Base-by-base conservation (phyloP, 2,888 invertebrate species). In the Proisotoma minuta region DNA sequence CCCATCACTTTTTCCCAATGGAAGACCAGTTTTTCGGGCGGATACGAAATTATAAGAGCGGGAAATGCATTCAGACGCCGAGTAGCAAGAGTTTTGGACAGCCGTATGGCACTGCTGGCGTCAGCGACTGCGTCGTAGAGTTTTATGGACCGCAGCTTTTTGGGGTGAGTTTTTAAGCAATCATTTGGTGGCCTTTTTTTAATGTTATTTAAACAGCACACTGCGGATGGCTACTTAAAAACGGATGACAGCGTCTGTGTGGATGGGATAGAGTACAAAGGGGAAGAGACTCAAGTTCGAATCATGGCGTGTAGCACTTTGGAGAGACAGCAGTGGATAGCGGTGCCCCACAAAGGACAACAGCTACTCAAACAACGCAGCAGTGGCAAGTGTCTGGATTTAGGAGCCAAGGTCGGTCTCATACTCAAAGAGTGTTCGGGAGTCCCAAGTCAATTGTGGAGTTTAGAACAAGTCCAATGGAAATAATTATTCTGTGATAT, bases 1-100 rank as follows among this genome's bases (percentile, higher is more conserved):
- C 95, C 0, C 90, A 96, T 76, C 89, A 98, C 76, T 98, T 96
- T 77, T 89, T 98, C 75, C 98, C 98, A 0, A 87, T 85, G 27
- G 83, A 87, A 1, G 87, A 88, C 71, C 82, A 91, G 68, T 91
- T 92, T 80, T 92, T 98, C 76, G 98, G 97, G 34, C 86, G 89
- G 80, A 92, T 94, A 70, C 76, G 81, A 56, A 82, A 86, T 75
- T 75, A 80, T 22, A 77, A 78, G 20, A 78, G 78, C 10, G 78
- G 78, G 18, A 79, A 82, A 74, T 88, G 88, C 75, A 76, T 88
- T 8, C 84, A 85, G 75, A 84, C 84, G 73, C 84, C 86, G 1
- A 78, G 82, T 51, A 85, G 69, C 4, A 72, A 71, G 50, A 69
- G 76, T 75, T 75, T 60, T 57, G 65, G 68, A 15, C 88, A 87